Evolutionary conservation across 2,888 invertebrate species (phyloP).

Genomic region (Agriopis leucophaearia): DNA sequence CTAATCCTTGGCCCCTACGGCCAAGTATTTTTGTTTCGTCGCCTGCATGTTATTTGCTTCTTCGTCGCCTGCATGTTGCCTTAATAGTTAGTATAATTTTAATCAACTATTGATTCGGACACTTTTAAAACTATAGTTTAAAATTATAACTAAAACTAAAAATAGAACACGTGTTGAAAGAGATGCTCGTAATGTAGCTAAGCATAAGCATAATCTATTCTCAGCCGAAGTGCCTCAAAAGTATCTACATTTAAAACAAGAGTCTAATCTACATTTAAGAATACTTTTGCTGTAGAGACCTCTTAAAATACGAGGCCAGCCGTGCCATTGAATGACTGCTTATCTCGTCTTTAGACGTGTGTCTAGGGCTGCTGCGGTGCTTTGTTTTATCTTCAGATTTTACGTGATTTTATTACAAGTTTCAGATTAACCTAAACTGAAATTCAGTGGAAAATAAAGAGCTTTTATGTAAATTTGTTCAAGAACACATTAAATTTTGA

Average conservation of each 20-base stretch:
- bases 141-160: too few species aligned
- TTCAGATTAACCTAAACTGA: background rate
- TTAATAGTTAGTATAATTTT: too few species aligned
- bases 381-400: slow-evolving; percentile 14
- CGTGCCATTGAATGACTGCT: slow-evolving; percentile 25
- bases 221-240: background rate
- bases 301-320: slow-evolving; percentile 21
- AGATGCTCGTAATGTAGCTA: background rate
- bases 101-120: too few species aligned
- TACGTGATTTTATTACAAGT: background rate
- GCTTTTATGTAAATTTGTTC: slow-evolving; percentile 1
- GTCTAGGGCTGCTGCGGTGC: slow-evolving; percentile 8
- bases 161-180: background rate
- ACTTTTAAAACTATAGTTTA: too few species aligned
- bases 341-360: slow-evolving; percentile 28
- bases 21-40: too few species aligned
- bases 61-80: too few species aligned
- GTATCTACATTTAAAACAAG: slow-evolving; percentile 23
- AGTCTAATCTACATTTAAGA: slow-evolving; percentile 38
- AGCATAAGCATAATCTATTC: background rate
- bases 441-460: background rate
- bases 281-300: slow-evolving; percentile 24
- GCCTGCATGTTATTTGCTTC: too few species aligned
- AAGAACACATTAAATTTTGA: background rate
- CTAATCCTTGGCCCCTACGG: too few species aligned